phyloP scores from a whole-genome alignment of 2,113 vertebrate genomes.

The Australoheros scitulus region DNA sequence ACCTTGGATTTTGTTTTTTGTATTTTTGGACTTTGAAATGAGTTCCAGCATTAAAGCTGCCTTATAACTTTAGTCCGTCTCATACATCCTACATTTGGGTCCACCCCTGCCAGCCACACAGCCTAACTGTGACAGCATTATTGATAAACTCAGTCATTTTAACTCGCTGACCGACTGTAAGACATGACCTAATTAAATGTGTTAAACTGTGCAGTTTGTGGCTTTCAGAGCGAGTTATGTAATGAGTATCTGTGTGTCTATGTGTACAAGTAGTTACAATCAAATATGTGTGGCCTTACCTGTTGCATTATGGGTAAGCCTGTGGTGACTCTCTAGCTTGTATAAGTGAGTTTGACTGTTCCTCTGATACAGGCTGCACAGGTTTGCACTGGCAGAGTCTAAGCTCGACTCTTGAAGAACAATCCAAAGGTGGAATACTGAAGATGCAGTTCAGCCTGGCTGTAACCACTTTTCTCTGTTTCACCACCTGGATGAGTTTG shows the following conservation, averaged over 20 bases:
- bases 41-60: no score
- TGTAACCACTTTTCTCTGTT: conserved; percentile 39
- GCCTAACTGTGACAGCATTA: no score
- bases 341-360: conserved; percentile 37
- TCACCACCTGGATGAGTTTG: conserved; percentile 25
- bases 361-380: background rate
- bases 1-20: no score
- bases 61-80: no score
- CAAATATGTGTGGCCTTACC: background rate
- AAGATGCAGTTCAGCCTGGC: conserved; percentile 52
- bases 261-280: background rate
- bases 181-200: background rate
- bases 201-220: background rate
- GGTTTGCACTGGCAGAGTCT: background rate
- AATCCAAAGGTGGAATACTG: background rate
- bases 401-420: background rate
- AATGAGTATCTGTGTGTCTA: background rate
- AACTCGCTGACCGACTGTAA: background rate
- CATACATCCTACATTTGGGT: no score
- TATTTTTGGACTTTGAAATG: no score
- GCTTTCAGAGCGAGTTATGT: conserved; percentile 5
- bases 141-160: background rate
- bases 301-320: conserved; percentile 17
- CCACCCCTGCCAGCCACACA: no score
- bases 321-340: conserved; percentile 16